Conservation (phyloP, 1,140 invertebrate genomes). For the Heterodera carotae region DNA sequence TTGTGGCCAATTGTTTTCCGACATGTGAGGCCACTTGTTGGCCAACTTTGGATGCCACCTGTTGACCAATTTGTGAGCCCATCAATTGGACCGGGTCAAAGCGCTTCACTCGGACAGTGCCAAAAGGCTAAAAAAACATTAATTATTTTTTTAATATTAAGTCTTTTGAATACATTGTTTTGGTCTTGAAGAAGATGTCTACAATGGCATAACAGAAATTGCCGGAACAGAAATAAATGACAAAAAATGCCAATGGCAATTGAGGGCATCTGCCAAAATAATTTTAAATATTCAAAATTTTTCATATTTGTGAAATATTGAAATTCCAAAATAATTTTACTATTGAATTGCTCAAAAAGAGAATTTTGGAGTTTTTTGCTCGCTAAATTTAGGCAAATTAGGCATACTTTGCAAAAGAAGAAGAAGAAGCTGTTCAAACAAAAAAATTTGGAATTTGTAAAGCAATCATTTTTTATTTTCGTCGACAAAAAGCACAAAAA, state of each 20-base stretch:
- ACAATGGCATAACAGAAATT: background rate
- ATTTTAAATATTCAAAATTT: background rate
- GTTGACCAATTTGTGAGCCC: background rate
- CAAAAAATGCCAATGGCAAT: background rate
- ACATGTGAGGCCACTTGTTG: background rate
- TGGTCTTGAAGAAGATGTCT: background rate
- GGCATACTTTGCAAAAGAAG: background rate
- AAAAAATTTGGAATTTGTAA: background rate
- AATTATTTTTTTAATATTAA: too few species aligned
- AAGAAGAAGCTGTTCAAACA: background rate
- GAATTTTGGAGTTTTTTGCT: background rate
- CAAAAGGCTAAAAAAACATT: background rate
- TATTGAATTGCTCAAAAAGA: background rate
- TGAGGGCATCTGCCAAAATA: background rate
- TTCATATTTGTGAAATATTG: background rate
- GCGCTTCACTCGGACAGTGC: background rate
- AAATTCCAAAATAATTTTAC: background rate
- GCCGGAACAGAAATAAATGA: background rate
- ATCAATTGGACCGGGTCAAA: background rate
- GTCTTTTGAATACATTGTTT: background rate
- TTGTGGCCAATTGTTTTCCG: background rate
- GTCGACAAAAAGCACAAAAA: background rate
- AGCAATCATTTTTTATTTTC: background rate
- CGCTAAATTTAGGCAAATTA: background rate
- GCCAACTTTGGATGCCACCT: background rate